Conservation (phyloP, 1,140 invertebrate species). For the Drosophila littoralis region DNA sequence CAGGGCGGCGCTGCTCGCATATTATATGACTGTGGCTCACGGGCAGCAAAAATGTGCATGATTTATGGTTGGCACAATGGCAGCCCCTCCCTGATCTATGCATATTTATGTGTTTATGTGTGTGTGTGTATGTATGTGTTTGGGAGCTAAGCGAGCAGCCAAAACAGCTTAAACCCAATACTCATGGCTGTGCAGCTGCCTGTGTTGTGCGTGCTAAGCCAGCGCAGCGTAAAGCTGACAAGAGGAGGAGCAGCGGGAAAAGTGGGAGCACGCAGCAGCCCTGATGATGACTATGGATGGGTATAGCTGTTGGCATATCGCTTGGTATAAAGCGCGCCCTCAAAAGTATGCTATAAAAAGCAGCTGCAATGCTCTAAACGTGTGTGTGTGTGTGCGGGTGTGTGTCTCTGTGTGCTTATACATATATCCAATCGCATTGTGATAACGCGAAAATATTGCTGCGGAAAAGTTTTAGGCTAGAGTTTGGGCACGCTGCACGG, state of each 20-base stretch:
- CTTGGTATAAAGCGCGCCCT: conserved; percentile 9
- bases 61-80: conserved; percentile 76
- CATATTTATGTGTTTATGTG: conserved; percentile 6
- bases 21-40: conserved; percentile 76
- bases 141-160: conserved; percentile 23
- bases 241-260: conserved; percentile 3
- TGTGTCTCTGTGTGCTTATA: conserved; percentile 12
- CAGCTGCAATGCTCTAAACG: neutral
- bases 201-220: conserved; percentile 44
- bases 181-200: neutral
- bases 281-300: conserved; percentile 14
- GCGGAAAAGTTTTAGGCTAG: conserved; percentile 4
- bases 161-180: conserved; percentile 28
- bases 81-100: conserved; percentile 21
- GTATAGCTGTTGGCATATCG: conserved; percentile 13
- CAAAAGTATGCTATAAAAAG: conserved; percentile 50
- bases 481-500: conserved; percentile 16
- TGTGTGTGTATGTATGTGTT: conserved; percentile 27
- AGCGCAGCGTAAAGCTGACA: conserved; percentile 55
- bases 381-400: neutral
- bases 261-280: conserved; percentile 3
- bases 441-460: conserved; percentile 45
- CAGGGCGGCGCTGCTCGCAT: conserved; percentile 7
- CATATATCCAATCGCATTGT: conserved; percentile 56
- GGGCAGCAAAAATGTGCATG: conserved; percentile 79